Base-by-base conservation (phyloP, 2,888 invertebrate species). In the Cylindroiulus punctatus region DNA sequence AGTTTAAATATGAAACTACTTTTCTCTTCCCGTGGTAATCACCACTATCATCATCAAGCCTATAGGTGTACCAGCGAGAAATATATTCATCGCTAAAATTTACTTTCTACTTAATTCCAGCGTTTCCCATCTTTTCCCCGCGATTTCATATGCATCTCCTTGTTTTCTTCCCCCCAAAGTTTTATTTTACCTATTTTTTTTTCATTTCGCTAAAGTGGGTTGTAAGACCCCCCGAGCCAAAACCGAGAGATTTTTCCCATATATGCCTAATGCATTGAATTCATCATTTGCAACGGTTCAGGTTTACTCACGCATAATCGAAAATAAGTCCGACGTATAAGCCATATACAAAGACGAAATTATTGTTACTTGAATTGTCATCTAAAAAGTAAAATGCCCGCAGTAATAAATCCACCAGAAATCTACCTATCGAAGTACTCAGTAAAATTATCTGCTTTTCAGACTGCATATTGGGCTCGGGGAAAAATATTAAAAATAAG, bases 141-240 rank as follows among this genome's bases (percentile, higher is more conserved):
- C 19, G 30, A 32, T 81, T 81, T 81, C 36, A 36, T 17, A 81
- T 8, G 36, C 52, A 52, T 52, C 52, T n/a, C n/a, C 52, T 52
- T 81, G 81, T 32, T 81, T 81, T 26, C 17, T 14, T 32, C 32
- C 81, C 30, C 36, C 36, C 81, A 81, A 32, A 81, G 10, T 81
- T 81, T 81, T 81, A 81, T 81, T 32, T 81, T 36, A 81, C 81
- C 36, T 81, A 30, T 81, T 81, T 81, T 81, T 81, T 81, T 81
- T 81, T 81, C 81, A 81, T 81, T 36, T 81, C 81, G 36, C 81
- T 36, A 81, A 81, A 81, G 81, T 81, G 81, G 36, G 81, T 32
- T 36, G 30, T 81, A 17, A 81, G 36, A 81, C 30, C 36, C 81
- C 81, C 36, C 81, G 36, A 81, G 36, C 32, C 30, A 81, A 81